These are phyloP conservation scores for Hydrotaea diabolus DNA, from an alignment of 2,888 invertebrate genomes.

Conservation along the genomic window DNA sequence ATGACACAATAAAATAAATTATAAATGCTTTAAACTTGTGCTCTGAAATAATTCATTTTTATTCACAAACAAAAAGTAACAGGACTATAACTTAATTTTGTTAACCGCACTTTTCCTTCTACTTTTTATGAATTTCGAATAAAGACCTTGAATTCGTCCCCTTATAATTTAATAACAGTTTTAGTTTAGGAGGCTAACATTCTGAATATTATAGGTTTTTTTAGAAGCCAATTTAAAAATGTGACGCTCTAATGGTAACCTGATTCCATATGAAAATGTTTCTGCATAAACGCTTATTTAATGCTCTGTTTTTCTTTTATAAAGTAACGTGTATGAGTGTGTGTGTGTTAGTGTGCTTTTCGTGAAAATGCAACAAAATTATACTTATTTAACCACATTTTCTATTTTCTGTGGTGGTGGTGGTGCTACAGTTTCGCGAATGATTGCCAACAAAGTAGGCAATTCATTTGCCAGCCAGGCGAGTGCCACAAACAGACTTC, in stretches of 20 bases:
- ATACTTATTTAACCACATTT: constrained; percentile 37
- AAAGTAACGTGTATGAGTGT: not conserved
- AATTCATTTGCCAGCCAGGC: not conserved
- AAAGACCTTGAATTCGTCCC: too few species aligned
- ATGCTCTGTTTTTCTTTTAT: not conserved
- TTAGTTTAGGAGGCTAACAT: too few species aligned
- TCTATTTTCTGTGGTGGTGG: not conserved
- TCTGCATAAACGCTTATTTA: not conserved
- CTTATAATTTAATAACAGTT: too few species aligned
- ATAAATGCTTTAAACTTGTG: too few species aligned
- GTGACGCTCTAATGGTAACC: constrained; percentile 29
- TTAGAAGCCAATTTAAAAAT: too few species aligned
- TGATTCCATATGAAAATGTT: not conserved
- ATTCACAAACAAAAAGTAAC: too few species aligned
- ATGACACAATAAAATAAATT: too few species aligned
- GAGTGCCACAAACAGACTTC: not conserved
- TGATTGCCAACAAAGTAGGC: constrained; percentile 11
- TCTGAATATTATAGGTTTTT: not conserved
- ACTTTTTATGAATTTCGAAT: too few species aligned
- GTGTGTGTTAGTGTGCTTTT: not conserved
- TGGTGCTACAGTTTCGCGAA: not conserved
- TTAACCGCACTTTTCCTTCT: too few species aligned
- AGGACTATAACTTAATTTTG: too few species aligned
- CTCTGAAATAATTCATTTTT: too few species aligned
- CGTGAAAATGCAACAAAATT: constrained; percentile 25